These are phyloP conservation scores for Drosophila recens DNA, from an alignment of 2,888 invertebrate genomes.

Conservation along the genomic window DNA sequence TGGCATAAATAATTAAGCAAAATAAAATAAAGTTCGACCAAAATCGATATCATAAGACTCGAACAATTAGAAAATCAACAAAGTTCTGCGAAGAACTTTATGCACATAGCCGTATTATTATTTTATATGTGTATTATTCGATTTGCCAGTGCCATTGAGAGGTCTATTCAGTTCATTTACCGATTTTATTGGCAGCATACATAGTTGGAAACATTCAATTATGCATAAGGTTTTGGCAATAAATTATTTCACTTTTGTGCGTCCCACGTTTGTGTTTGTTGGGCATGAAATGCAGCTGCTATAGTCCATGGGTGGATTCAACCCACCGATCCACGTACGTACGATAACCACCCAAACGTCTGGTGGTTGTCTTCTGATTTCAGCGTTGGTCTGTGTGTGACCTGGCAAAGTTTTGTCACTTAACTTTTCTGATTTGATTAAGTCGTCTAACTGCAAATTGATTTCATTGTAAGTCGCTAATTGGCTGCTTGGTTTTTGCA, in stretches of 20 bases:
- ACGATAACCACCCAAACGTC: neutral
- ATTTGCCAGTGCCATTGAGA: constrained; percentile 11
- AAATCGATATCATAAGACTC: neutral
- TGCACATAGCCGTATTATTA: neutral
- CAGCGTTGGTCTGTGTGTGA: constrained; percentile 19
- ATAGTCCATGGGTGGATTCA: neutral
- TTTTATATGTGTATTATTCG: constrained; percentile 6
- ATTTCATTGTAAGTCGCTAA: constrained; percentile 74
- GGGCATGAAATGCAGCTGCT: constrained; percentile 12
- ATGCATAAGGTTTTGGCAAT: constrained; percentile 36
- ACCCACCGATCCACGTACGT: neutral
- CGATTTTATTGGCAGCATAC: constrained; percentile 27
- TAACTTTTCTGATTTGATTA: constrained; percentile 76
- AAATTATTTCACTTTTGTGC: constrained; percentile 36
- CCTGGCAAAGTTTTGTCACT: constrained; percentile 67
- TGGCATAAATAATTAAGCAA: neutral
- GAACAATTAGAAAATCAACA: neutral
- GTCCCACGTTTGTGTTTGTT: neutral
- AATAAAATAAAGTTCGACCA: neutral
- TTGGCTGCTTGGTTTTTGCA: constrained; percentile 53
- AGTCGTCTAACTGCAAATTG: constrained; percentile 73
- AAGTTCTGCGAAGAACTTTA: neutral
- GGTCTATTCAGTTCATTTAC: constrained; percentile 19
- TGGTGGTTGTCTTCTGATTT: constrained; percentile 10
- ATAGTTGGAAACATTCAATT: constrained; percentile 42